Conservation (phyloP, 2,113 vertebrate genomes). For the Alligator sinensis region DNA sequence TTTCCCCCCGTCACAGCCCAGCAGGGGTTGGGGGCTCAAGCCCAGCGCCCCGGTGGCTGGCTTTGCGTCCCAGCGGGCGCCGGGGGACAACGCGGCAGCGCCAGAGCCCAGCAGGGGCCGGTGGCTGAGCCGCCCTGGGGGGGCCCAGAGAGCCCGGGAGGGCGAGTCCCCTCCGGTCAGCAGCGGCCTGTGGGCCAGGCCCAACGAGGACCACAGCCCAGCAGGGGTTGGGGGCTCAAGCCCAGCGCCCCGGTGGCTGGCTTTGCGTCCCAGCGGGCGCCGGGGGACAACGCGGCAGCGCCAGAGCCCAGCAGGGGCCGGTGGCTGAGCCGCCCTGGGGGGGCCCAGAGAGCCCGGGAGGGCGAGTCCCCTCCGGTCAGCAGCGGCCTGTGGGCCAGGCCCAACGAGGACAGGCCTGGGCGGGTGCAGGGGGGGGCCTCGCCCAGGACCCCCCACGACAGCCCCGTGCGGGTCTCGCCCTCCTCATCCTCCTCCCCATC, state of each 20-base stretch:
- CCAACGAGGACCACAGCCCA: background rate
- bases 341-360: too few species aligned
- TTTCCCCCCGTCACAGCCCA: background rate
- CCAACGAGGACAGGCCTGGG: background rate
- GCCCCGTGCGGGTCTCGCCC: background rate
- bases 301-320: too few species aligned
- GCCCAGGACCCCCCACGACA: background rate
- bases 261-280: slow-evolving; percentile 7
- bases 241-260: background rate
- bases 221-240: background rate
- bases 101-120: too few species aligned
- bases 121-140: too few species aligned
- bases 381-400: background rate
- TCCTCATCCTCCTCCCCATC: background rate
- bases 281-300: background rate
- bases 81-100: background rate
- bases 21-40: background rate
- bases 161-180: too few species aligned
- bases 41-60: background rate
- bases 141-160: too few species aligned
- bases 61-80: slow-evolving; percentile 7
- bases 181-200: background rate
- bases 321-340: too few species aligned
- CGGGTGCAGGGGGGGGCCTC: background rate
- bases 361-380: too few species aligned